These are phyloP conservation scores for Tamandua tetradactyla DNA, from an alignment of 2,797 vertebrate species.

Conservation along the genomic window DNA sequence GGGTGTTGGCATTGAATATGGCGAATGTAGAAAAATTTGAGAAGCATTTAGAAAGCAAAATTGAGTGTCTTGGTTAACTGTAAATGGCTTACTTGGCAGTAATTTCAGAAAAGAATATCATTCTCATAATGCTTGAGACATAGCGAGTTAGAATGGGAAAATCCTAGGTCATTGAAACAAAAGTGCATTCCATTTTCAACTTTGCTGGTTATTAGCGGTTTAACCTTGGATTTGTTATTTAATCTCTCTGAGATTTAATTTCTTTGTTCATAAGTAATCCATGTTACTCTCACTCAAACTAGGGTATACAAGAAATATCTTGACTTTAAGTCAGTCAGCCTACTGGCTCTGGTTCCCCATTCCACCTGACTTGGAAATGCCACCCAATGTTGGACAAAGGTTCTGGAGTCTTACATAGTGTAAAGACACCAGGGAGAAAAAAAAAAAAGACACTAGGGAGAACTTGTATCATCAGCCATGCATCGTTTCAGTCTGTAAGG, in stretches of 20 bases:
- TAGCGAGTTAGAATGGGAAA: background rate
- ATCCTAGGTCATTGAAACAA: background rate
- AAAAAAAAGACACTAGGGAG: background rate
- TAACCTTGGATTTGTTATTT: background rate
- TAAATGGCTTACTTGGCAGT: background rate
- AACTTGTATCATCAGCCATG: background rate
- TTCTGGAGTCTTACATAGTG: background rate
- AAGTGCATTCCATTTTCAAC: background rate
- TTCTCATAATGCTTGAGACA: background rate
- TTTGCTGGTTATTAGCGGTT: background rate
- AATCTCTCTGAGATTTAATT: background rate
- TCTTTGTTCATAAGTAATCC: background rate
- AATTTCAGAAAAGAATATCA: background rate
- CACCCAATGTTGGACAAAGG: background rate
- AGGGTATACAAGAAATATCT: background rate
- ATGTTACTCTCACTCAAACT: background rate
- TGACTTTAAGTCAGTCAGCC: background rate
- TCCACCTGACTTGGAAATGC: background rate
- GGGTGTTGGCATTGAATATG: background rate
- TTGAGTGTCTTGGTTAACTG: background rate
- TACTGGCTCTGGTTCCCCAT: background rate
- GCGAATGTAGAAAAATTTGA: background rate
- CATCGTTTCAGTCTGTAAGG: background rate
- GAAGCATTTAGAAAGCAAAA: conserved; percentile 4
- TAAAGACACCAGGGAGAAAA: background rate